Percentiles rank a stretch among this genome's conserved stretches.
Evolutionary conservation across 1,140 invertebrate genomes (phyloP).

Genomic region (Gonatopus flavifemur): DNA sequence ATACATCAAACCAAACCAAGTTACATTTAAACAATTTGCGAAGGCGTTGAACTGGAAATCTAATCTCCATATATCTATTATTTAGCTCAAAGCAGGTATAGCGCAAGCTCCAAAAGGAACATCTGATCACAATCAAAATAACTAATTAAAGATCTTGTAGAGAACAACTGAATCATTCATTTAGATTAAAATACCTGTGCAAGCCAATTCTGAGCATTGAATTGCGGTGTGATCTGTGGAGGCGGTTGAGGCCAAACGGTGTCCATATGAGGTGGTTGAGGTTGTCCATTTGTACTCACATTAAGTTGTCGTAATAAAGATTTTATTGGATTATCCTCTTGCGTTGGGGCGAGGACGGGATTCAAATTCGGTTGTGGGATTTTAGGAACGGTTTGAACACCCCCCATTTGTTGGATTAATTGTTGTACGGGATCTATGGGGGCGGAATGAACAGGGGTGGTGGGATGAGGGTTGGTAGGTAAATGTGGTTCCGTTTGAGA

Average conservation of each 20-base stretch:
- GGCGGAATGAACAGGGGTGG: slow-evolving; percentile 19
- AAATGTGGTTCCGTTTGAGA: slow-evolving; percentile 48
- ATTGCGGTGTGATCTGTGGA: slow-evolving; percentile 46
- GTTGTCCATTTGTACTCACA: slow-evolving; percentile 45
- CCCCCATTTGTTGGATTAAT: slow-evolving; percentile 58
- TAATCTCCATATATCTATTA: too few relatives aligned
- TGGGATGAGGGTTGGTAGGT: slow-evolving; percentile 41
- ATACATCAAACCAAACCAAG: too few relatives aligned
- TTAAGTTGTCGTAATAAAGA: slow-evolving; percentile 58
- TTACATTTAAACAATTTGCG: too few relatives aligned
- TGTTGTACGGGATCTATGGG: slow-evolving; percentile 60
- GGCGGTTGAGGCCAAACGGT: slow-evolving; percentile 50
- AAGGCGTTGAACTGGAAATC: too few relatives aligned
- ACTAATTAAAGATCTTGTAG: neutral
- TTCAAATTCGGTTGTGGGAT: slow-evolving; percentile 46
- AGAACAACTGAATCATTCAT: neutral
- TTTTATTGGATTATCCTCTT: slow-evolving; percentile 58
- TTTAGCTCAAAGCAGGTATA: too few relatives aligned
- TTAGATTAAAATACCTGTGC: slow-evolving; percentile 38
- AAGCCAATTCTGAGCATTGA: slow-evolving; percentile 50
- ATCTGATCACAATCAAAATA: neutral
- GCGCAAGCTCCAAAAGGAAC: too few relatives aligned
- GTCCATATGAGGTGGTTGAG: slow-evolving; percentile 42
- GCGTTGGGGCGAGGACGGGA: slow-evolving; percentile 20
- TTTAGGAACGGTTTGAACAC: slow-evolving; percentile 52